A percentile compares a stretch with the other conserved stretches of the same genome.
These are phyloP conservation scores for Eupeodes corollae DNA, from an alignment of 1,140 invertebrate species.

Conservation along the genomic window DNA sequence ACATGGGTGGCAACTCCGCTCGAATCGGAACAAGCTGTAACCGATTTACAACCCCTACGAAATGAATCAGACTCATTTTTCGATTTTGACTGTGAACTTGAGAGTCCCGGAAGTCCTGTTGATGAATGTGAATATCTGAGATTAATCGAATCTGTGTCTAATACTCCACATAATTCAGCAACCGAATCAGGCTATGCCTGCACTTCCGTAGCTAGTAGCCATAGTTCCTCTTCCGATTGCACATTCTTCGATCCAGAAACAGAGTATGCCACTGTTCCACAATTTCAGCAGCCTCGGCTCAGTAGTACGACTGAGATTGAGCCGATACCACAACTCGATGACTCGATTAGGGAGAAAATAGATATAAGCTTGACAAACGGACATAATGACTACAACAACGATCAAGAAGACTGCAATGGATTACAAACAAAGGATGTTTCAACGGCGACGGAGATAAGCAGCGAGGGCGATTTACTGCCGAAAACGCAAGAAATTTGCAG, in stretches of 20 bases:
- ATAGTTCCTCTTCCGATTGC: slow-evolving; percentile 36
- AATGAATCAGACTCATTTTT: slow-evolving; percentile 46
- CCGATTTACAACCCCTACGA: slow-evolving; percentile 36
- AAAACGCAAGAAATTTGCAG: background rate
- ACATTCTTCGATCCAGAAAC: slow-evolving; percentile 41
- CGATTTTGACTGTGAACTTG: slow-evolving; percentile 47
- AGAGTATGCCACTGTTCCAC: slow-evolving; percentile 7
- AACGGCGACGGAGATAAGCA: background rate
- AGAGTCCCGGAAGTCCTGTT: slow-evolving; percentile 52
- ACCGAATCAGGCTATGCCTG: slow-evolving; percentile 43
- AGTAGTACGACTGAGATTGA: slow-evolving; percentile 4
- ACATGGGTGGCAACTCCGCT: slow-evolving; percentile 24
- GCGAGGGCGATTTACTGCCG: background rate
- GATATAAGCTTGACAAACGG: slow-evolving; percentile 13
- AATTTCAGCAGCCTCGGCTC: slow-evolving; percentile 14
- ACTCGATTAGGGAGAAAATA: no score
- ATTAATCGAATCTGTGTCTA: slow-evolving; percentile 39
- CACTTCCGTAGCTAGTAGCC: slow-evolving; percentile 33
- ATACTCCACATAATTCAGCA: slow-evolving; percentile 38
- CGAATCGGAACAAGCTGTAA: slow-evolving; percentile 28
- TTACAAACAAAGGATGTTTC: background rate
- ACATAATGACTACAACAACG: slow-evolving; percentile 3
- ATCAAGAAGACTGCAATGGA: slow-evolving; percentile 1
- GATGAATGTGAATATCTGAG: slow-evolving; percentile 44
- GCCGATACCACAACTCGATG: no score